Evolutionary conservation across 2,888 invertebrate species (phyloP), one percentile per base, ranked within the genome.

Genomic region (Zelleria hepariella): DNA sequence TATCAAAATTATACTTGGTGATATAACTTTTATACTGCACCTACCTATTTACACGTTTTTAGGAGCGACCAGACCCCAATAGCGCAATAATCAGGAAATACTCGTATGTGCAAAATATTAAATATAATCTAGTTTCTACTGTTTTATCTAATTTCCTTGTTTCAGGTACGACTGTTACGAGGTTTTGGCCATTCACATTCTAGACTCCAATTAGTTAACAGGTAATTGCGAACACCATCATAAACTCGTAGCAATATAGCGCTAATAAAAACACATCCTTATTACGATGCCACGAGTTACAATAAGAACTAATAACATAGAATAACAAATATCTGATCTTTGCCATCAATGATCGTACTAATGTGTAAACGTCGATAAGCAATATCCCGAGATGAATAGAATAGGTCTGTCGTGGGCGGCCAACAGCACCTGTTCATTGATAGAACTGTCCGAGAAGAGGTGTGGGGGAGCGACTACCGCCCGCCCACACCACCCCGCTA

Each of bases 381-480:
- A 42, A 42, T 42, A 42, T 42, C 32, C n/a, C 15, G 32, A 42
- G 32, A 42, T 42, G 32, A 42, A 42, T 42, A 42, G 15, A 10
- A 1, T 15, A n/a, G n/a, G n/a, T 42, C 32, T 15, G 10, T 5
- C 18, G 77, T 68, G 73, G 69, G 69, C 65, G 68, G 70, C 61
- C 64, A 15, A 63, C 63, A 64, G 65, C 77, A 80, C 78, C 79
- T 80, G 80, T 73, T 77, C 79, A 74, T 80, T 81, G 77, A 78
- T 69, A 67, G 68, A 62, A 55, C 26, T 23, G 27, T 25, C 27
- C 62, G 63, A 57, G 60, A 58, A 54, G 47, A 57, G 21, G 57
- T 47, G 56, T 52, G 58, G 59, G 59, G 25, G 47, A 59, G n/a
- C n/a, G 32, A 42, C 32, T 42, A 42, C 15, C 63, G 63, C 55